Evolutionary conservation across 2,797 vertebrate species (phyloP).

Genomic region (Dicrostonyx torquatus): DNA sequence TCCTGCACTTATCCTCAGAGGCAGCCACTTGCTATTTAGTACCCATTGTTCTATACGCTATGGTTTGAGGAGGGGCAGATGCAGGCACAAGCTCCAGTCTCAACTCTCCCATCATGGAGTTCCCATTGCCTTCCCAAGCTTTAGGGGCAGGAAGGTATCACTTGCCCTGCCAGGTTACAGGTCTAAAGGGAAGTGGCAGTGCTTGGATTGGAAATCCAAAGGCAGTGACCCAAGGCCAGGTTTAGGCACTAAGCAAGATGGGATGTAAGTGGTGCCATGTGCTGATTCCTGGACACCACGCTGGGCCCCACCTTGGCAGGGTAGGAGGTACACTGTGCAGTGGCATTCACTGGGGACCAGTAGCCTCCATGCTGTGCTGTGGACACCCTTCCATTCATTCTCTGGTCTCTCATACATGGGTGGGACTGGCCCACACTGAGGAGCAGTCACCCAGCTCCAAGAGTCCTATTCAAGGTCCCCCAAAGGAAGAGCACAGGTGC

Average conservation of each 20-base stretch:
- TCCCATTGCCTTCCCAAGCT: neutral
- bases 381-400: neutral
- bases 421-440: neutral
- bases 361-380: neutral
- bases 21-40: too few relatives aligned
- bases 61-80: neutral
- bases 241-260: neutral
- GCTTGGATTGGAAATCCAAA: neutral
- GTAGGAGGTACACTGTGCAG: too few relatives aligned
- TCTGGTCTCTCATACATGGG: neutral
- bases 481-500: neutral
- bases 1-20: too few relatives aligned
- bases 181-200: neutral
- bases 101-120: neutral
- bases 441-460: neutral
- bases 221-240: neutral
- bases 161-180: neutral
- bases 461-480: neutral
- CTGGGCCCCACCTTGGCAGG: neutral
- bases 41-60: accelerated
- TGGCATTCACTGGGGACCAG: neutral
- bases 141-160: neutral
- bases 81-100: neutral
- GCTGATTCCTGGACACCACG: neutral
- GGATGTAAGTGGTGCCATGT: neutral